A percentile compares a stretch with the other conserved stretches of the same genome.
Evolutionary conservation across 2,888 invertebrate species (phyloP).

Genomic region (Andrena praecox): DNA sequence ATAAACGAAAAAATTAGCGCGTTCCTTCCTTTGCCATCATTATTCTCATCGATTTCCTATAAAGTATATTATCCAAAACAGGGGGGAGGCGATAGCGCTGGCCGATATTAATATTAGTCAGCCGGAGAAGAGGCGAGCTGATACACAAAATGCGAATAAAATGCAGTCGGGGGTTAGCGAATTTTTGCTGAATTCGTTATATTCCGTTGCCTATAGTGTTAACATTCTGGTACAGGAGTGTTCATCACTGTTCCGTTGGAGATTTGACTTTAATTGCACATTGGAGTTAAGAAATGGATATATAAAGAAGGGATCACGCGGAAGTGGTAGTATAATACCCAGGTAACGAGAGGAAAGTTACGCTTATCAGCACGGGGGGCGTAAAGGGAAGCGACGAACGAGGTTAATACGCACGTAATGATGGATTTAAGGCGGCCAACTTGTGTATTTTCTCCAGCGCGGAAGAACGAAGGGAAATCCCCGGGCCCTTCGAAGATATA

Average conservation of each 20-base stretch:
- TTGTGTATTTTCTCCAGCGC: conserved; percentile 45
- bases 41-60: conserved; percentile 22
- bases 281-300: background rate
- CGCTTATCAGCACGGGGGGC: background rate
- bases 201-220: background rate
- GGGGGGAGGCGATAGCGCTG: background rate
- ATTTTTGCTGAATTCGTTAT: background rate
- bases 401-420: conserved; percentile 46
- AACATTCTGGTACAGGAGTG: background rate
- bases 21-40: background rate
- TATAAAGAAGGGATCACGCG: background rate
- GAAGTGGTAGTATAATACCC: background rate
- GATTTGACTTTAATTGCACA: too few relatives aligned
- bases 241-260: too few relatives aligned
- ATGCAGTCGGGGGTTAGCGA: background rate
- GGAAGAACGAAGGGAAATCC: conserved; percentile 72
- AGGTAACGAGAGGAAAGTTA: background rate
- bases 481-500: conserved; percentile 82
- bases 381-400: background rate
- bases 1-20: conserved; percentile 10
- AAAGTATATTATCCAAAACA: conserved; percentile 24
- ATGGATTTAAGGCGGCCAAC: conserved; percentile 64
- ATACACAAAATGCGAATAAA: background rate
- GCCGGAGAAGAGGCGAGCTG: background rate
- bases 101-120: background rate